Conservation (phyloP, 1,140 invertebrate species). For the Tachypleus tridentatus region DNA sequence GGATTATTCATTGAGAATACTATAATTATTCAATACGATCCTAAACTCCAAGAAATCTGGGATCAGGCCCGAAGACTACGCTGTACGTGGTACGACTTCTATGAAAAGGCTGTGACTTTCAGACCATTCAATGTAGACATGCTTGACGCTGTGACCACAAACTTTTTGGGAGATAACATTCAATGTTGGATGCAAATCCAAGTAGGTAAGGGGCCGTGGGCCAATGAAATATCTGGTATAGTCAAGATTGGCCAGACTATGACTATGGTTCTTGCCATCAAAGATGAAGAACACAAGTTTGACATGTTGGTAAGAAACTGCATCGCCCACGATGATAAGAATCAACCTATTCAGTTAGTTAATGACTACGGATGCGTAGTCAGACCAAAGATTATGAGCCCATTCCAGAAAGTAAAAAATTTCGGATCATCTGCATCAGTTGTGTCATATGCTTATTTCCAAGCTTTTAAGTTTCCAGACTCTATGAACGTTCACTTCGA, state of each 20-base stretch:
- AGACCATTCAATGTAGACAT: constrained; percentile 81
- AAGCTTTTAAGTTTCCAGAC: constrained; percentile 92
- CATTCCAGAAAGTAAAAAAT: constrained; percentile 90
- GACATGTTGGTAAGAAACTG: constrained; percentile 91
- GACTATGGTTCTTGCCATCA: constrained; percentile 93
- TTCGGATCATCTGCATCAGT: constrained; percentile 85
- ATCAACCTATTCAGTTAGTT: constrained; percentile 85
- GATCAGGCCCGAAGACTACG: constrained; percentile 64
- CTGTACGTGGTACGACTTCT: constrained; percentile 91
- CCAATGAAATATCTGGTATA: constrained; percentile 81
- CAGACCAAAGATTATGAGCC: constrained; percentile 79
- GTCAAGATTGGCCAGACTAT: constrained; percentile 93
- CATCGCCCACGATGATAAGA: constrained; percentile 85
- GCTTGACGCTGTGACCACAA: constrained; percentile 82
- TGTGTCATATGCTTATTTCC: constrained; percentile 82
- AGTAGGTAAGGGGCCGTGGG: constrained; percentile 90
- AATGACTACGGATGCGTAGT: constrained; percentile 86
- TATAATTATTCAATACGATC: constrained; percentile 89
- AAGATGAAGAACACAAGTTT: constrained; percentile 90
- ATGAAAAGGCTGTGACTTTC: constrained; percentile 87
- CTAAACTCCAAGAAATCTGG: constrained; percentile 78
- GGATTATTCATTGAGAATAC: constrained; percentile 83
- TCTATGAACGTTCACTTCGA: constrained; percentile 97
- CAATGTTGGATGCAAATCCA: constrained; percentile 96
- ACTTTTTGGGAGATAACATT: constrained; percentile 86